These are phyloP conservation scores for Orthochromis indermauri DNA, from an alignment of 2,113 vertebrate genomes.

Conservation along the genomic window DNA sequence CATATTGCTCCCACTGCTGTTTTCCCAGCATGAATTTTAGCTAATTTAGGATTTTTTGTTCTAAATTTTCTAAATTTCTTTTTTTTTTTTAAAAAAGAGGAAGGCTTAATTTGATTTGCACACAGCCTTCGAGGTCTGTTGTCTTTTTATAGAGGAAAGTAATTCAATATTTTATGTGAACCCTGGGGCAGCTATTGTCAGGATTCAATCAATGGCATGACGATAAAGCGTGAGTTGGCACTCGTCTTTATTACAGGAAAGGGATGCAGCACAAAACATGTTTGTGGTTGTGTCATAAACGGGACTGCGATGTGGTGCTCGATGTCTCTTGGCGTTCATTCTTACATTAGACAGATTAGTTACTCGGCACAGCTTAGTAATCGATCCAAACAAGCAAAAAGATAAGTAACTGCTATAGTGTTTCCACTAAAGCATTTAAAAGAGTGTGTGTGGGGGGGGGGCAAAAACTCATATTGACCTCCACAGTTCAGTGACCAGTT, in stretches of 20 bases:
- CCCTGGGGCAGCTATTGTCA: neutral
- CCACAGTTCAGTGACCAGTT: neutral
- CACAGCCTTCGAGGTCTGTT: neutral
- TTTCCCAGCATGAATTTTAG: neutral
- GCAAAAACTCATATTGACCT: neutral
- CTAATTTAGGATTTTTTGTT: neutral
- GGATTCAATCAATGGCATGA: neutral
- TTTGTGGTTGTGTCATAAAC: neutral
- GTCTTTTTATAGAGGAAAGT: neutral
- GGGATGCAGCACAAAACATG: neutral
- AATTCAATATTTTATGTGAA: neutral
- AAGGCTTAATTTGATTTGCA: neutral
- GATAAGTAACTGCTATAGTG: conserved; percentile 9
- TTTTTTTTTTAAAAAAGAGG: too few relatives aligned
- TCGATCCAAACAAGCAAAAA: neutral
- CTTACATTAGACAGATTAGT: neutral
- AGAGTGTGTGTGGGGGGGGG: neutral
- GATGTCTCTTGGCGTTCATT: neutral
- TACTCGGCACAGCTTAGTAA: neutral
- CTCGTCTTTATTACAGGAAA: neutral
- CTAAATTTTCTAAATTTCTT: neutral
- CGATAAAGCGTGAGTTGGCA: neutral
- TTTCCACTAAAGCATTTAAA: conserved; percentile 28
- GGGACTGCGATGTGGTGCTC: neutral
- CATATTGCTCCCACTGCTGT: neutral